Percentiles rank a stretch among this genome's conserved stretches.
Conservation (phyloP, 2,797 vertebrate genomes). For the Gymnocypris eckloni region DNA sequence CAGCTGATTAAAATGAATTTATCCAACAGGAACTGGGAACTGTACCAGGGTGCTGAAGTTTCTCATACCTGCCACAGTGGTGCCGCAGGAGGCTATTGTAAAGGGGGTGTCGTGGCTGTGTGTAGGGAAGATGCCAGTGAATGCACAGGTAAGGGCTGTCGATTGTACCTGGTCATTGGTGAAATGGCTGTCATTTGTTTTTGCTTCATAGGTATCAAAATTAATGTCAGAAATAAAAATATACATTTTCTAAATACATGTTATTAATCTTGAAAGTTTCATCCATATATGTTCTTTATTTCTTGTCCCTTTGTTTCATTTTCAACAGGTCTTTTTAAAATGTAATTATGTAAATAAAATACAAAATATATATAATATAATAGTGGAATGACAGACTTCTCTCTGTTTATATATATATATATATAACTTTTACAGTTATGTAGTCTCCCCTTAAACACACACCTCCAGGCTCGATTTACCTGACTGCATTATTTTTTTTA, state of each 20-base stretch:
- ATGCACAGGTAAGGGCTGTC: conserved; percentile 79
- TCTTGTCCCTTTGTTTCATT: not conserved
- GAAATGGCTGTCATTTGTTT: not conserved
- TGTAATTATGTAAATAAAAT: no score
- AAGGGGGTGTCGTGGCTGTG: conserved; percentile 86
- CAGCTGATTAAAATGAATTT: conserved; percentile 1
- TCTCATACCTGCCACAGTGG: conserved; percentile 84
- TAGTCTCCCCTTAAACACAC: not conserved
- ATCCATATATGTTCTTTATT: not conserved
- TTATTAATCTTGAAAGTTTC: not conserved
- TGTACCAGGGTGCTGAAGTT: conserved; percentile 84
- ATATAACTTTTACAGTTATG: not conserved
- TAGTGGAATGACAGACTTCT: not conserved
- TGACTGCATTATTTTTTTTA: not conserved
- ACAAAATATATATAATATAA: no score
- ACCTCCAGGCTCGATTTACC: not conserved
- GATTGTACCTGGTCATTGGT: not conserved
- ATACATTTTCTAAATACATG: not conserved
- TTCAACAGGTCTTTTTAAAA: not conserved
- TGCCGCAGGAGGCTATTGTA: conserved; percentile 85
- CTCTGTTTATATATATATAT: no score
- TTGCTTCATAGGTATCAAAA: not conserved
- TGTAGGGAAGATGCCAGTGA: conserved; percentile 80
- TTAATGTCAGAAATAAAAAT: not conserved
- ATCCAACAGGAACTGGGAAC: conserved; percentile 64